Base-by-base conservation (phyloP, 2,113 vertebrate species). In the Tinamus guttatus region DNA sequence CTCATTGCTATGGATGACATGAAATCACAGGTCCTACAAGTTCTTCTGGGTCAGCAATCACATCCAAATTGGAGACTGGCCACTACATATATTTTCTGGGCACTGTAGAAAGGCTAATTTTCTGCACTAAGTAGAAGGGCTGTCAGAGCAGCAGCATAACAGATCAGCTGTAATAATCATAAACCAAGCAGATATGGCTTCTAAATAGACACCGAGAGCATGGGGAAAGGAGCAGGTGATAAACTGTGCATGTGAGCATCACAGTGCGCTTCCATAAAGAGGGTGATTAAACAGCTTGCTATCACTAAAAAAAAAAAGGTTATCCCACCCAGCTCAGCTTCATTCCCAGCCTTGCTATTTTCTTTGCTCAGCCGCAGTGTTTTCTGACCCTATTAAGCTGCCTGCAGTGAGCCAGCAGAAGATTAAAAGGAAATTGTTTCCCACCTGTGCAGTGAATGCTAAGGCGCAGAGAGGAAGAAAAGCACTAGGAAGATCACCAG, bases 311-410 rank as follows among this genome's bases (percentile, higher is more conserved):
- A 9, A 9, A 27, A 9, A 8, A 28, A 43, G 5, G 5, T 11
- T 21, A 49, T 3, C 3, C 8, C 18, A 40, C 41, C 41, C 43
- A 80, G 9, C 41, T 34, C 43, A 45, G 34, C 17, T 64, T 81
- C 63, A 20, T 60, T 56, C 19, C 36, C 1, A 17, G 9, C 8
- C 34, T 82, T 82, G 43, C 30, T n/a, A 24, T 79, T 85, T 45
- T 34, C 43, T 45, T 41, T 67, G 45, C 27, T 52, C 28, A 32
- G 56, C 30, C 0, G 0, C 67, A 52, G 4, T 56, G 51, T 5
- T 71, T 83, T 56, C 63, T 75, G 40, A n/a, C 28, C 60, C 56
- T 38, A 24, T 9, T 21, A 32, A 51, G 28, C 7, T 41, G 18
- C 19, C 2, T 36, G 8, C 30, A 41, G 2, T 32, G 12, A 60